phyloP scores from a whole-genome alignment of 2,113 vertebrate genomes.

The Connochaetes taurinus region DNA sequence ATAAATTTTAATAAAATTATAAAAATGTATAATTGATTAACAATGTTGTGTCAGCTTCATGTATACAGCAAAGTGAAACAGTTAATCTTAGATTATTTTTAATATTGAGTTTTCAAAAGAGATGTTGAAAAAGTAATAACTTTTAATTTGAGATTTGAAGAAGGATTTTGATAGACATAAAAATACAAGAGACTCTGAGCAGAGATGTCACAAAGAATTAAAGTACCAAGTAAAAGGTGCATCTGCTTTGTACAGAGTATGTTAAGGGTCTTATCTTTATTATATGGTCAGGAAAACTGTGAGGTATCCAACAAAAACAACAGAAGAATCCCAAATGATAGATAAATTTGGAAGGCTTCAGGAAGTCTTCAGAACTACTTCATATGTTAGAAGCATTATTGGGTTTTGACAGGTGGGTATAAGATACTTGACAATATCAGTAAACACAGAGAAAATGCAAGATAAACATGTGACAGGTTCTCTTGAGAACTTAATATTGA shows the following conservation, averaged over 20 bases:
- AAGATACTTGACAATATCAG: not conserved
- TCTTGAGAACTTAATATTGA: not conserved
- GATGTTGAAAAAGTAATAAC: not conserved
- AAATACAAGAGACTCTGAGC: not conserved
- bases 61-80: not conserved
- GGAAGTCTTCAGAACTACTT: not conserved
- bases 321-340: not conserved
- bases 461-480: not conserved
- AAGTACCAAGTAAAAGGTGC: not conserved
- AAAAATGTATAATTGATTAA: not conserved
- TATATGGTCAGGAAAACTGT: not conserved
- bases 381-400: not conserved
- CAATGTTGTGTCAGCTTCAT: not conserved
- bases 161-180: not conserved
- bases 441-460: not conserved
- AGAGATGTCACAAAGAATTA: not conserved
- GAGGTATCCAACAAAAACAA: not conserved
- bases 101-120: not conserved
- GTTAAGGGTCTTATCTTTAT: not conserved
- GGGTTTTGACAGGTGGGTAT: not conserved
- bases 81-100: not conserved
- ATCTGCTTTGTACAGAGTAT: not conserved
- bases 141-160: slow-evolving; percentile 21
- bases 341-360: not conserved
- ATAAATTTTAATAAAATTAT: too few species aligned